phyloP scores from a whole-genome alignment of 1,140 invertebrate genomes.

The Periplaneta americana region DNA sequence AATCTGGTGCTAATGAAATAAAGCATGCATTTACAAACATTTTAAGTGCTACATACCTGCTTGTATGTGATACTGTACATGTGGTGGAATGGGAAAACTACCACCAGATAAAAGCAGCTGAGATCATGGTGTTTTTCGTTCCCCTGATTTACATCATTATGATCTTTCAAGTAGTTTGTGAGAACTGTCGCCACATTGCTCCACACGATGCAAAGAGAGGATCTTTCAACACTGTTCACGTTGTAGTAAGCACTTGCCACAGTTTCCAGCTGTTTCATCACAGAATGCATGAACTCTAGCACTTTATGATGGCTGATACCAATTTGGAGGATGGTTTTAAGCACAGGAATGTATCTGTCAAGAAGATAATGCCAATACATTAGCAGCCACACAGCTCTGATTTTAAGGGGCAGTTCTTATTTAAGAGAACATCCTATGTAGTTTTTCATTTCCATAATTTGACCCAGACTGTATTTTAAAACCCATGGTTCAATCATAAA shows the following conservation, averaged over 20 bases:
- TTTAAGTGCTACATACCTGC: not conserved
- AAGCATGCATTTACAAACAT: too few relatives aligned
- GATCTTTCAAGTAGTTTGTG: not conserved
- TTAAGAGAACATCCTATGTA: too few relatives aligned
- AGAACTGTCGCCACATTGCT: not conserved
- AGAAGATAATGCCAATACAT: not conserved
- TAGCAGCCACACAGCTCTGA: too few relatives aligned
- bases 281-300: not conserved
- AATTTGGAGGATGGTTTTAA: not conserved
- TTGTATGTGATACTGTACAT: not conserved
- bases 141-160: not conserved
- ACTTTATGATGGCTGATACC: not conserved
- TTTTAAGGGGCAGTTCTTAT: too few relatives aligned
- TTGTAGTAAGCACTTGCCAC: not conserved
- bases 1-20: too few relatives aligned
- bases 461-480: too few relatives aligned
- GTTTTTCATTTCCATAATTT: too few relatives aligned
- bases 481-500: too few relatives aligned
- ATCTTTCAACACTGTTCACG: not conserved
- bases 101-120: not conserved
- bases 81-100: not conserved
- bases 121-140: not conserved
- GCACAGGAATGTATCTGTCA: not conserved
- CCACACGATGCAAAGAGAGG: not conserved
- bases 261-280: not conserved